Percentiles rank a stretch among this genome's conserved stretches.
phyloP scores from a whole-genome alignment of 1,140 invertebrate species.

The Drosophila tropicalis region DNA sequence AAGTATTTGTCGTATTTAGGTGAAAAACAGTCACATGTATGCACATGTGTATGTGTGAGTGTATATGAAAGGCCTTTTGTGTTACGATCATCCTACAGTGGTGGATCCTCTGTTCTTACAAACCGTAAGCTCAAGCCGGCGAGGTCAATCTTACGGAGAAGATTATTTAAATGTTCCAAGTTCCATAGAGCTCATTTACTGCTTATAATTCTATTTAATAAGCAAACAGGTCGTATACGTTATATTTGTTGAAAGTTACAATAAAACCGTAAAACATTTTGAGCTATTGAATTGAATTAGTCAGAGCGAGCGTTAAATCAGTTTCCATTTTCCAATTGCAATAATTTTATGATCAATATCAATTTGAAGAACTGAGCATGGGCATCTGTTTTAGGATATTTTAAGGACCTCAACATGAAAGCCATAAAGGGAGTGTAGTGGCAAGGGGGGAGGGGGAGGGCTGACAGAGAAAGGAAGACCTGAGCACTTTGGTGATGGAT shows the following conservation, averaged over 20 bases:
- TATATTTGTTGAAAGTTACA: not conserved
- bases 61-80: not conserved
- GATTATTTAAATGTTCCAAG: too few species aligned
- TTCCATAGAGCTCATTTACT: too few species aligned
- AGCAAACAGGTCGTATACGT: not conserved
- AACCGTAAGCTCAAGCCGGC: too few species aligned
- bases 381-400: not conserved
- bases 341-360: not conserved
- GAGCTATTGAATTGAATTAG: too few species aligned
- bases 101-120: too few species aligned
- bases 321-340: too few species aligned
- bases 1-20: conserved; percentile 7
- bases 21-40: not conserved
- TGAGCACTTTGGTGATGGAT: not conserved
- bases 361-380: not conserved
- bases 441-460: not conserved
- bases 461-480: not conserved
- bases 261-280: not conserved
- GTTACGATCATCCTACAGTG: not conserved
- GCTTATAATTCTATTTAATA: too few species aligned
- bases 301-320: too few species aligned
- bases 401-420: not conserved
- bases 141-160: too few species aligned
- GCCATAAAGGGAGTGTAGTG: too few species aligned
- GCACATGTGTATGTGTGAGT: not conserved